These are phyloP conservation scores for Cyanoderma ruficeps DNA, from an alignment of 2,113 vertebrate species.

Conservation along the genomic window DNA sequence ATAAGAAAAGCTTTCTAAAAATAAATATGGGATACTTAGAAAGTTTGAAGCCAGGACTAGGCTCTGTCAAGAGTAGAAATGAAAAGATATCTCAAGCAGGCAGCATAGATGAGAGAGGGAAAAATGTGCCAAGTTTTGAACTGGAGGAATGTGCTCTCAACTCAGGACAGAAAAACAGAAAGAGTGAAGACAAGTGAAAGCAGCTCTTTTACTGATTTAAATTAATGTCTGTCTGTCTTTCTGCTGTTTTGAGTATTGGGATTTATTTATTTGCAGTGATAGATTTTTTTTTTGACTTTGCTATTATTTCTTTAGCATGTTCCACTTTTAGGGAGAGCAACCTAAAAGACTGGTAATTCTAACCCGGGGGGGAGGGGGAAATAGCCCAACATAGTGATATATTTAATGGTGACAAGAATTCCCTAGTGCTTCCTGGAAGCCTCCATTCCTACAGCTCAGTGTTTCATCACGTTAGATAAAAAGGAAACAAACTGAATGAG, in stretches of 20 bases:
- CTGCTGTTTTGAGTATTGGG: not conserved
- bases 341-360: not conserved
- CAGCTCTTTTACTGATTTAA: not conserved
- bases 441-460: not conserved
- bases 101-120: not conserved
- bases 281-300: not conserved
- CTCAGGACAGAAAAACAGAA: not conserved
- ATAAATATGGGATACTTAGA: not conserved
- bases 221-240: not conserved
- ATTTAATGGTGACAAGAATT: conserved; percentile 13
- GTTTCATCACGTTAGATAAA: not conserved
- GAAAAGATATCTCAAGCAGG: not conserved
- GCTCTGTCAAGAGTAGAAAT: not conserved
- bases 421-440: not conserved
- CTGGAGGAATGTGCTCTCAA: not conserved
- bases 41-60: not conserved
- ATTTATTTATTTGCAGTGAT: not conserved
- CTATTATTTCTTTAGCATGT: not conserved
- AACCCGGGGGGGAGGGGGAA: not conserved
- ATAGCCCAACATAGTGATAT: not conserved
- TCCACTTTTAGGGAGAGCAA: not conserved
- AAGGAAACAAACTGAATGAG: conserved; percentile 8
- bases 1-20: not conserved
- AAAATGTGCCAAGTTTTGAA: not conserved
- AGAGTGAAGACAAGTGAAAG: not conserved